Conservation (phyloP, 2,888 invertebrate genomes). For the Ctena decussata region DNA sequence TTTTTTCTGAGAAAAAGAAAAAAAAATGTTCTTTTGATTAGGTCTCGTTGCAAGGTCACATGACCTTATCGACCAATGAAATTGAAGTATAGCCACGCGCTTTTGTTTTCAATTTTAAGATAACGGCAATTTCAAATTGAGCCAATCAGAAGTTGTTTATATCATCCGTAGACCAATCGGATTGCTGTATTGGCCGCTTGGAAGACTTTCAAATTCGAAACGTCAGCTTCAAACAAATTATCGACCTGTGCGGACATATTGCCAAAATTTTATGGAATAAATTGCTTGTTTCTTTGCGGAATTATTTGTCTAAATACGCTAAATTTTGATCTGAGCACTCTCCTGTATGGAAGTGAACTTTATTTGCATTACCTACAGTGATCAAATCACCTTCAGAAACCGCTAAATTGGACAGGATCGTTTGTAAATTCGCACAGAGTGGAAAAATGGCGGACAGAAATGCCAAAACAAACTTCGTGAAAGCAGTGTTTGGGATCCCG, state of each 20-base stretch:
- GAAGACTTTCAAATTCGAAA: background rate
- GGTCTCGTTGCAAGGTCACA: background rate
- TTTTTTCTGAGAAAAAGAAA: no score
- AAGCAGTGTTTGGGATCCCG: background rate
- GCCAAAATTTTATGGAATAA: background rate
- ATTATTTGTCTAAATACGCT: background rate
- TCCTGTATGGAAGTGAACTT: background rate
- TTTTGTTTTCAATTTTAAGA: no score
- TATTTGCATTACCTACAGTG: background rate
- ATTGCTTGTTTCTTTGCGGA: background rate
- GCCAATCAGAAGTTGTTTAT: background rate
- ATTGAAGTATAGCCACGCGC: background rate
- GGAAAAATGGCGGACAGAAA: background rate
- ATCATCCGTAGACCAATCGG: background rate
- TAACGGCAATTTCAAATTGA: no score
- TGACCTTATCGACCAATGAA: background rate
- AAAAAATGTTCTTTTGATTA: background rate
- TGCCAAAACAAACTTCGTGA: background rate
- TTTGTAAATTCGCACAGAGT: background rate
- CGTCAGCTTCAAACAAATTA: background rate
- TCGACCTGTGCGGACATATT: background rate
- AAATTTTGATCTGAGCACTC: background rate
- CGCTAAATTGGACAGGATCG: background rate
- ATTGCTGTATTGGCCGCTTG: background rate
- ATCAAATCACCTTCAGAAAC: background rate